Base-by-base conservation (phyloP, 92 coral and sea anemone species). In the Palythoa caribaeorum region DNA sequence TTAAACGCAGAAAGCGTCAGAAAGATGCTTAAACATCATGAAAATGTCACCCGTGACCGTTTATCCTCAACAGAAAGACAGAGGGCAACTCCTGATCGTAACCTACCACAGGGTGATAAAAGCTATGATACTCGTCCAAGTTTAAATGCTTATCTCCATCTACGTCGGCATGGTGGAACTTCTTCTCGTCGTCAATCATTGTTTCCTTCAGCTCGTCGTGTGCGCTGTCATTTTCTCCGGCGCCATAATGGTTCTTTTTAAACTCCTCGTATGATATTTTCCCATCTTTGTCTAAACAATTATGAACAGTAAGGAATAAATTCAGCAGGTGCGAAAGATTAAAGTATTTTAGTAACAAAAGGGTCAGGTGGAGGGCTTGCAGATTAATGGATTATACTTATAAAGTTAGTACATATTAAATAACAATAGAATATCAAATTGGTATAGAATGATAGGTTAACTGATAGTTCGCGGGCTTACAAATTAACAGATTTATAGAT, bases 221-320 rank as follows among this genome's bases (percentile, higher is more conserved):
- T 54, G 94, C 94, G 36, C 78, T 89, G 17, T 81, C 86, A 19
- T 94, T 95, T 38, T 87, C 90, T 12, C 84, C 90, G 16, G 98
- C 83, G 89, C 94, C 77, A 90, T 72, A 95, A 76, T 95, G 98
- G 52, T 89, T 90, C 74, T 95, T 95, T 81, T 93, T 93, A 90
- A 95, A 95, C 70, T 95, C 98, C 50, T 95, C 98, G 93, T 94
- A 95, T 17, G 98, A 95, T 1, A 95, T 90, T 83, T 95, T 95
- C 38, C 98, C 98, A 47, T 95, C 98, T 80, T 95, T 95, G 92
- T 95, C 98, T 95, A 86, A 6, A 44, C 50, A 44, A 44, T 38
- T 20, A 3, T 35, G 15, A 11, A 52, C 54, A 15, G 19, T 54
- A 57, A 57, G 71, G 2, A 3, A 65, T 6, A 20, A 1, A 65